Base-by-base conservation (phyloP, 2,888 invertebrate species). In the Synergus gifuensis region DNA sequence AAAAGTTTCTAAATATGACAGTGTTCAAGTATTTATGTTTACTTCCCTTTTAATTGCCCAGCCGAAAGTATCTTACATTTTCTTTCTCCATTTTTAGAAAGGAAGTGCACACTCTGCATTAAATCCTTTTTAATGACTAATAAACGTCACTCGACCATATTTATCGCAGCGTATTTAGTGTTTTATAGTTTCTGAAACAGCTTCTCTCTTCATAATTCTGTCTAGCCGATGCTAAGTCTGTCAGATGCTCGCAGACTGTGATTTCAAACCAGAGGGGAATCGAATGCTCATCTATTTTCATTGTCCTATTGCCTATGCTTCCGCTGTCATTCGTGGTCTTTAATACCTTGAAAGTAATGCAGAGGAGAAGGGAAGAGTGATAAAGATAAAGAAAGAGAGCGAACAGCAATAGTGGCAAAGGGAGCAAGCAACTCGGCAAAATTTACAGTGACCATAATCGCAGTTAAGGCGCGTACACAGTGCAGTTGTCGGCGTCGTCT, bases 151-250 rank as follows among this genome's bases (percentile, higher is more conserved):
- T 49, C 49, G 28, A 28, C 14, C 22, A 22, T 22, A 69, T 69
- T 69, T 69, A 69, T 69, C 28, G 69, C 49, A 46, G 46, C 49
- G 16, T 69, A 46, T 69, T 69, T 49, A 49, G 46, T 69, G 69
- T 69, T 69, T 69, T 69, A 69, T 69, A 69, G 69, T 69, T 69
- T 69, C 69, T 69, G 46, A 69, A 69, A 28, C 28, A 69, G 69
- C 69, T 44, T 69, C 69, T 69, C 49, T 69, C 46, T 69, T 69
- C 46, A 69, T 69, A 69, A 69, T 49, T 49, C 69, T 69, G 49
- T 49, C 69, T 36, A 49, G 46, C 2, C 46, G 28, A 49, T 22
- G 44, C 22, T 46, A 36, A 49, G 22, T 49, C 22, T 2, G 22
- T 12, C 22, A 28, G 18, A 62, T n/a, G 7, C 8, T 62, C 22